Evolutionary conservation across 1,140 invertebrate species (phyloP).

Genomic region (Cotesia vestalis): DNA sequence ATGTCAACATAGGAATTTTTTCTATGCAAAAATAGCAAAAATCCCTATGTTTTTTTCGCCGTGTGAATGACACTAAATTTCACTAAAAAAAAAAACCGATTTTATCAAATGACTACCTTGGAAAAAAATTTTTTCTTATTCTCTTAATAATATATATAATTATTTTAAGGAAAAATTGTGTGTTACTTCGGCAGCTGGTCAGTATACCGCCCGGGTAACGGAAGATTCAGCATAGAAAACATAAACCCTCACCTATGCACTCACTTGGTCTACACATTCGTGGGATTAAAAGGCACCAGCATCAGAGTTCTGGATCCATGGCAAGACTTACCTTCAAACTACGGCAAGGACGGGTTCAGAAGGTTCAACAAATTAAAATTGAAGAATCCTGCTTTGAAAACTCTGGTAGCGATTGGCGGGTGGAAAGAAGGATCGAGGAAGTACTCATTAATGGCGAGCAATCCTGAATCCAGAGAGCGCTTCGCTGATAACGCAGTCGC

Average conservation of each 20-base stretch:
- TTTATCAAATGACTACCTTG: too few species aligned
- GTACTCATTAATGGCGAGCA: constrained; percentile 70
- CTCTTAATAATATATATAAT: neutral
- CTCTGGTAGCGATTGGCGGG: constrained; percentile 78
- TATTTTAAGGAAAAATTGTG: constrained; percentile 48
- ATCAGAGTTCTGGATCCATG: constrained; percentile 69
- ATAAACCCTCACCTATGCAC: constrained; percentile 78
- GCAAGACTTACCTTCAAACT: constrained; percentile 67
- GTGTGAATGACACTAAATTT: too few species aligned
- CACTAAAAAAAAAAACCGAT: too few species aligned
- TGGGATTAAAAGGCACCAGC: constrained; percentile 64
- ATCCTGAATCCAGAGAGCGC: constrained; percentile 62
- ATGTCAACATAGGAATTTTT: too few species aligned
- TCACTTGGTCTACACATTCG: constrained; percentile 76
- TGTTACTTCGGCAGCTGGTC: constrained; percentile 83
- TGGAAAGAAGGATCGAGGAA: constrained; percentile 75
- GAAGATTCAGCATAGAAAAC: constrained; percentile 72
- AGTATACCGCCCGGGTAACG: constrained; percentile 72
- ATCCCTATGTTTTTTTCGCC: too few species aligned
- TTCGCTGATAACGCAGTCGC: constrained; percentile 71
- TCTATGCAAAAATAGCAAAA: too few species aligned
- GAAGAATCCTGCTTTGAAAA: constrained; percentile 71
- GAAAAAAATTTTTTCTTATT: too few species aligned
- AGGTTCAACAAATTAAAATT: constrained; percentile 68
- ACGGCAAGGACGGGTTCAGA: constrained; percentile 62